Percentiles rank a stretch among this genome's conserved stretches.
These are phyloP conservation scores for Erinaceus europaeus DNA, from an alignment of 2,113 vertebrate genomes.

Conservation along the genomic window DNA sequence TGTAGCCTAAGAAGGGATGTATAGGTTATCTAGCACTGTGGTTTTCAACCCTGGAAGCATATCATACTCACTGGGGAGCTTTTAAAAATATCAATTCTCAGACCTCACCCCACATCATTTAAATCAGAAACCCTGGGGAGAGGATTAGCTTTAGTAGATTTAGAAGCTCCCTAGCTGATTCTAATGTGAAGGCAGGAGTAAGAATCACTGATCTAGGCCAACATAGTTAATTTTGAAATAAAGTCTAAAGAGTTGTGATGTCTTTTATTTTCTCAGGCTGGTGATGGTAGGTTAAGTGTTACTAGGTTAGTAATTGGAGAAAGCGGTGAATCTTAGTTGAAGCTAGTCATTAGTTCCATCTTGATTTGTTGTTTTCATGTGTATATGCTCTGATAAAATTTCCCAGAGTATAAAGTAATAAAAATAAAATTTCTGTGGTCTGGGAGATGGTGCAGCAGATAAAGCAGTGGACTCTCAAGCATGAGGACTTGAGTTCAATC, in stretches of 20 bases:
- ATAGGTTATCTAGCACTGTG: neutral
- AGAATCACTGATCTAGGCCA: neutral
- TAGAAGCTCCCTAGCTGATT: neutral
- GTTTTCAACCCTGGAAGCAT: neutral
- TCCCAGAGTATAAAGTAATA: too few relatives aligned
- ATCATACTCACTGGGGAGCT: neutral
- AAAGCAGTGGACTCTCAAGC: too few relatives aligned
- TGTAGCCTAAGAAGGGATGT: neutral
- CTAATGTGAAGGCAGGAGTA: neutral
- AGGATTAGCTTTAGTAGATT: slow-evolving; percentile 7
- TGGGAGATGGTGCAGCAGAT: too few relatives aligned
- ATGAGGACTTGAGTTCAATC: too few relatives aligned
- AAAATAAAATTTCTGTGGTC: too few relatives aligned
- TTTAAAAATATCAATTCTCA: neutral
- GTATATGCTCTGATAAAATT: slow-evolving; percentile 21
- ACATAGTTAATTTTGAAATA: neutral
- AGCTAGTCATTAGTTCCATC: slow-evolving; percentile 36
- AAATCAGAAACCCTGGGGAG: slow-evolving; percentile 18
- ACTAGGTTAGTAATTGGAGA: neutral
- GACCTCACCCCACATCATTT: neutral
- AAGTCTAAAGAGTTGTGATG: neutral
- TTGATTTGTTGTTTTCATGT: neutral
- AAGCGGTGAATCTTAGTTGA: neutral
- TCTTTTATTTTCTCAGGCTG: slow-evolving; percentile 7
- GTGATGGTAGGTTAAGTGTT: neutral